Evolutionary conservation across 1,140 invertebrate species (phyloP).

Genomic region (Daktulosphaira vitifoliae): DNA sequence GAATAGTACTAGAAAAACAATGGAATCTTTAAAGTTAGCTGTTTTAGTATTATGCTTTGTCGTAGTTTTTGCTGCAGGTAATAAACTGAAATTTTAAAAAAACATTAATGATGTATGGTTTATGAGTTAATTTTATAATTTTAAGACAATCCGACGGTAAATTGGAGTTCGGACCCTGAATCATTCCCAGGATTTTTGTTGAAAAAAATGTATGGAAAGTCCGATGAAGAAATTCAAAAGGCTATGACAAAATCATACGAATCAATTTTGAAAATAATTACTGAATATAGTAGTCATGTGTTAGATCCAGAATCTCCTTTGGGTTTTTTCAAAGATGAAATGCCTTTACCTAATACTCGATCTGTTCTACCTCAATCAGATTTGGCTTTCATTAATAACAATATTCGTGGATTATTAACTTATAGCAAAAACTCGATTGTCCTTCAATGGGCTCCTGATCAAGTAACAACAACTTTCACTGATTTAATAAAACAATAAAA

Average conservation of each 20-base stretch:
- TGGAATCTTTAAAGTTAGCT: too few species aligned
- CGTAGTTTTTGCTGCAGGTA: too few species aligned
- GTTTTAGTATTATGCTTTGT: too few species aligned
- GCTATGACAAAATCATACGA: slow-evolving; percentile 3
- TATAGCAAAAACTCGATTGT: not conserved
- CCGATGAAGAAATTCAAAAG: slow-evolving; percentile 19
- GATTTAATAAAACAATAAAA: too few species aligned
- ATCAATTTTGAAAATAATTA: not conserved
- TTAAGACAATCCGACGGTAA: not conserved
- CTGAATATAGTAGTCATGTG: not conserved
- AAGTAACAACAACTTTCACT: not conserved
- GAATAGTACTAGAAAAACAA: too few species aligned
- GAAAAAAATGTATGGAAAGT: slow-evolving; percentile 9
- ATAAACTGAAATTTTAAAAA: too few species aligned
- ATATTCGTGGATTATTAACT: not conserved
- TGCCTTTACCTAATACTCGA: slow-evolving; percentile 5
- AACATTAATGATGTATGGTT: too few species aligned
- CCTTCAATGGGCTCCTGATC: slow-evolving; percentile 13
- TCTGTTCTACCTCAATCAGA: slow-evolving; percentile 1
- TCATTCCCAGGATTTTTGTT: not conserved
- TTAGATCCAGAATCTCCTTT: slow-evolving; percentile 6
- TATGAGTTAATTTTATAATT: too few species aligned
- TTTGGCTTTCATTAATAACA: slow-evolving; percentile 10
- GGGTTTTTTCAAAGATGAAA: slow-evolving; percentile 16
- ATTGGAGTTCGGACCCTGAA: slow-evolving; percentile 9